Evolutionary conservation across 1,140 invertebrate species (phyloP).

Genomic region (Nephotettix cincticeps): DNA sequence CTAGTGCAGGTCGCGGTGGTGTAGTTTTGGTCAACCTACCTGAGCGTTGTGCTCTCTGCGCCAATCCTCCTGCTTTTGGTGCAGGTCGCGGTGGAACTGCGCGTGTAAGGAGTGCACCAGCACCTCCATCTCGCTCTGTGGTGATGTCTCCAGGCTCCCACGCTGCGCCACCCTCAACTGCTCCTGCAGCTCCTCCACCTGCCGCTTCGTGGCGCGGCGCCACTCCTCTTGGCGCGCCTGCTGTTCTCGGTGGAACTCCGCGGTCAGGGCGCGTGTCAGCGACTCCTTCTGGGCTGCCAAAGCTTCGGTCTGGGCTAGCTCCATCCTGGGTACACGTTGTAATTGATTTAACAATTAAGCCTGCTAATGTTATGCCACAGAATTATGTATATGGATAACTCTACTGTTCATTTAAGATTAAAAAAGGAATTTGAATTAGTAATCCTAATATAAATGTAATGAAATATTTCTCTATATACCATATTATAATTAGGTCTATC

Average conservation of each 20-base stretch:
- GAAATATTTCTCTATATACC: too few species aligned
- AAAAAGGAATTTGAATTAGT: too few species aligned
- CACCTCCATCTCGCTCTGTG: neutral
- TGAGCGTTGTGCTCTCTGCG: neutral
- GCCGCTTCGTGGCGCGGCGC: neutral
- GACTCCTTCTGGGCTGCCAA: slow-evolving; percentile 16
- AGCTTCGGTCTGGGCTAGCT: slow-evolving; percentile 13
- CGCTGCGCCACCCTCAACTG: neutral
- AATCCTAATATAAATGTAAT: too few species aligned
- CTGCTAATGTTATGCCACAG: too few species aligned
- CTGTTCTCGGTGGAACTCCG: slow-evolving; percentile 13
- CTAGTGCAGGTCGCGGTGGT: too few species aligned
- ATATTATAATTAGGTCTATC: too few species aligned
- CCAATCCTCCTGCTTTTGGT: slow-evolving; percentile 18
- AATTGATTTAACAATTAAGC: too few species aligned
- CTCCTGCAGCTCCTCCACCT: neutral
- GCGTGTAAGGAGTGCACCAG: slow-evolving; percentile 22
- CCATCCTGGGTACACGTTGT: slow-evolving; percentile 1
- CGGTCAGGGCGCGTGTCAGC: neutral
- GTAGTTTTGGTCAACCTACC: too few species aligned
- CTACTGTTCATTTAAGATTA: too few species aligned
- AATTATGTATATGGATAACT: too few species aligned
- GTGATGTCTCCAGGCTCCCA: neutral
- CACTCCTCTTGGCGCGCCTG: slow-evolving; percentile 12
- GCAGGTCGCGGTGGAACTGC: slow-evolving; percentile 8